A percentile compares a stretch with the other conserved stretches of the same genome.
Conservation (phyloP, 2,888 invertebrate species). For the Dastarcus helophoroides region DNA sequence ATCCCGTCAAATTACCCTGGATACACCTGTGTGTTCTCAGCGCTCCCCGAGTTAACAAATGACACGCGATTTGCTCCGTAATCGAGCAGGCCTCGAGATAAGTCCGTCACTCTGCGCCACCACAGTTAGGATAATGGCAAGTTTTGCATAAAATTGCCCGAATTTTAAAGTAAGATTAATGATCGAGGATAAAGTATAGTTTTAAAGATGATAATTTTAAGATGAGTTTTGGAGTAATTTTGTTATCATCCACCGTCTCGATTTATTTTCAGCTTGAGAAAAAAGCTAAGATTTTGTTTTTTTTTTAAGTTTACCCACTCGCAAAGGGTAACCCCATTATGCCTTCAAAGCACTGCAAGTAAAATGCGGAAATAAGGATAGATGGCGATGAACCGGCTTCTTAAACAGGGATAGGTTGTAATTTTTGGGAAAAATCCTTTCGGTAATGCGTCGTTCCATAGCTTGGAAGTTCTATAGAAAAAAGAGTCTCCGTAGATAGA, state of each 20-base stretch:
- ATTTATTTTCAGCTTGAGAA: too few species aligned
- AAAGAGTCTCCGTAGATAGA: too few species aligned
- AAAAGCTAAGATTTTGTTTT: too few species aligned
- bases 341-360: too few species aligned
- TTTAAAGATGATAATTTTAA: slow-evolving; percentile 25
- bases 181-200: slow-evolving; percentile 28
- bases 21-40: slow-evolving; percentile 31
- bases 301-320: too few species aligned
- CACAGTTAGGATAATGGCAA: slow-evolving; percentile 25
- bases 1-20: slow-evolving; percentile 33
- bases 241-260: slow-evolving; percentile 7
- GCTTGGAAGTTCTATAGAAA: too few species aligned
- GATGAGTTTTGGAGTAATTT: slow-evolving; percentile 14
- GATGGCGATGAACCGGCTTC: too few species aligned
- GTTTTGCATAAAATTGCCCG: slow-evolving; percentile 33
- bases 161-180: slow-evolving; percentile 31
- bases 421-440: too few species aligned
- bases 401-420: too few species aligned
- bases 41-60: slow-evolving; percentile 33
- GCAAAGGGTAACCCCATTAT: too few species aligned
- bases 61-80: slow-evolving; percentile 35
- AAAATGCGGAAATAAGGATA: too few species aligned
- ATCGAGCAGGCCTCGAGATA: slow-evolving; percentile 29
- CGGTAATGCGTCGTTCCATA: too few species aligned
- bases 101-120: slow-evolving; percentile 25